phyloP scores from a whole-genome alignment of 2,113 vertebrate genomes.

The Cavia porcellus region DNA sequence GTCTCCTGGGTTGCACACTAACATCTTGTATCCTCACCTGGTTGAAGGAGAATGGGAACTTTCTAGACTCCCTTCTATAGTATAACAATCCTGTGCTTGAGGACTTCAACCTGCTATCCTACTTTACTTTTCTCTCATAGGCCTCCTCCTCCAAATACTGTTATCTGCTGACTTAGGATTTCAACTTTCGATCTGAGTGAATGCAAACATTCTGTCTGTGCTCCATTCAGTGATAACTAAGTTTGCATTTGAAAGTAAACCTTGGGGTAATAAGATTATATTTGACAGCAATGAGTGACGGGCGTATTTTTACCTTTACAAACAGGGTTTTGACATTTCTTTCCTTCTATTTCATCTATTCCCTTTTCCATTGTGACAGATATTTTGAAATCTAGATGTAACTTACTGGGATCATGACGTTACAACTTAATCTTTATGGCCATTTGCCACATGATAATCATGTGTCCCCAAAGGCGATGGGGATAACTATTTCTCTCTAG shows the following conservation, averaged over 20 bases:
- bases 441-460: background rate
- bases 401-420: background rate
- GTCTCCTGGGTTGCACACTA: background rate
- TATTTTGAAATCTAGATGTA: background rate
- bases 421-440: background rate
- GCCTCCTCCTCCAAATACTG: background rate
- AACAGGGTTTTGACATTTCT: background rate
- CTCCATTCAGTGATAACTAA: background rate
- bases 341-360: background rate
- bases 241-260: background rate
- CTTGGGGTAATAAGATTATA: background rate
- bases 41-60: background rate
- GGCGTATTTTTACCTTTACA: background rate
- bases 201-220: background rate
- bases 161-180: background rate
- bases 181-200: background rate
- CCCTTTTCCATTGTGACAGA: background rate
- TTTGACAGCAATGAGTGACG: background rate
- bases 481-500: background rate
- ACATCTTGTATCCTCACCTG: background rate
- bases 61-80: background rate
- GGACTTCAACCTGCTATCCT: background rate
- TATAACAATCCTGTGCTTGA: background rate
- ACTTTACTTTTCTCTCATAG: background rate
- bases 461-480: background rate